Evolutionary conservation across 1,140 invertebrate species (phyloP).

Genomic region (Pseudomyrmex cubaensis): DNA sequence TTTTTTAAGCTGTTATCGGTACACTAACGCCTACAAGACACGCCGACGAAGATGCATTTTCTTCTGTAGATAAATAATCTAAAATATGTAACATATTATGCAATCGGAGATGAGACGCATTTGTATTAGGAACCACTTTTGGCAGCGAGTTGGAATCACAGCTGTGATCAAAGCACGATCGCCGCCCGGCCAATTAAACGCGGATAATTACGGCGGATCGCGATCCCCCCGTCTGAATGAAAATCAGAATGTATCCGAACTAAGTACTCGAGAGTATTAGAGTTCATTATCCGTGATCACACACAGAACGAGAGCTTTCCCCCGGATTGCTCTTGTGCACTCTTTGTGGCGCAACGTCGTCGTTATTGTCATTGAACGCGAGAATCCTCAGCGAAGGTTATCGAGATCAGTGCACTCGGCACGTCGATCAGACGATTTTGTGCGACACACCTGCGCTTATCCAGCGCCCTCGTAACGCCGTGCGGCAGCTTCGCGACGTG

Average conservation of each 20-base stretch:
- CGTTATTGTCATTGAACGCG: slow-evolving; percentile 47
- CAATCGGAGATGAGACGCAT: slow-evolving; percentile 1
- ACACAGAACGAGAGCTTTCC: not conserved
- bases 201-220: slow-evolving; percentile 42
- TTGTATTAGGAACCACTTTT: slow-evolving; percentile 17
- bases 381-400: slow-evolving; percentile 63
- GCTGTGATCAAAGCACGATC: not conserved
- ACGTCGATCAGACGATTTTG: slow-evolving; percentile 71
- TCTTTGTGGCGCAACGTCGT: slow-evolving; percentile 41
- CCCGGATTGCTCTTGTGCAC: slow-evolving; percentile 17
- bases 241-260: slow-evolving; percentile 31
- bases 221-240: slow-evolving; percentile 21
- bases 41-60: not conserved
- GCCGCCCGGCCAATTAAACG: slow-evolving; percentile 31
- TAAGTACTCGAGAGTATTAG: slow-evolving; percentile 20
- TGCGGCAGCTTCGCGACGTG: slow-evolving; percentile 62
- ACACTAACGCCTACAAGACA: not conserved
- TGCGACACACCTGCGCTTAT: slow-evolving; percentile 75
- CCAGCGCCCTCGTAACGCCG: not conserved
- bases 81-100: not conserved
- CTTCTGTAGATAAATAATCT: not conserved
- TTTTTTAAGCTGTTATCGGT: too few relatives aligned
- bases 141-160: slow-evolving; percentile 4
- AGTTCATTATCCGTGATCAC: slow-evolving; percentile 20
- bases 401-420: slow-evolving; percentile 67